Evolutionary conservation across 37 sponge, comb jelly and placozoan genomes (phyloP).

Genomic region (Crambe crambe): DNA sequence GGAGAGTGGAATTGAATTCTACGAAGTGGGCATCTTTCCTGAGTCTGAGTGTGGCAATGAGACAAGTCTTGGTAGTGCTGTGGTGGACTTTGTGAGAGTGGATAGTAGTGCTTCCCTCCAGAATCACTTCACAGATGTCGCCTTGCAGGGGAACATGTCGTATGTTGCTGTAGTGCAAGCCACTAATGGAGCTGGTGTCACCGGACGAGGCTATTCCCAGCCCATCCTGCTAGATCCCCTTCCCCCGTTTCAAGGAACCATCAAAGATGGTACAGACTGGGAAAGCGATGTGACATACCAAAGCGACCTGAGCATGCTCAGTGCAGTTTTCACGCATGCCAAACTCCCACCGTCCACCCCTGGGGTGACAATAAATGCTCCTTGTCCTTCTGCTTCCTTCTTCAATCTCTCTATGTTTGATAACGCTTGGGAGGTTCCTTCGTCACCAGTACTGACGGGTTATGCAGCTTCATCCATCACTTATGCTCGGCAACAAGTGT

Average conservation of each 20-base stretch:
- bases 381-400: conserved; percentile 45
- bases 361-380: conserved; percentile 10
- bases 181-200: conserved; percentile 63
- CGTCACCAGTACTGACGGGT: conserved; percentile 26
- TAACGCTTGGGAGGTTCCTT: conserved; percentile 37
- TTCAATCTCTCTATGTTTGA: conserved; percentile 12
- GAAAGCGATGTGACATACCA: conserved; percentile 68
- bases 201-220: conserved; percentile 13
- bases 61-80: background rate
- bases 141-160: conserved; percentile 4
- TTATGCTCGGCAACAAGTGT: conserved; percentile 23
- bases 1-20: conserved; percentile 64
- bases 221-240: conserved; percentile 51
- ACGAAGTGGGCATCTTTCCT: conserved; percentile 53
- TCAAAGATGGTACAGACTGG: conserved; percentile 82
- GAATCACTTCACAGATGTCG: conserved; percentile 5
- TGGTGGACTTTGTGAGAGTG: background rate
- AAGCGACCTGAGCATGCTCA: conserved; percentile 49
- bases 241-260: conserved; percentile 34
- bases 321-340: conserved; percentile 60
- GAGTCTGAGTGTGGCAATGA: conserved; percentile 36
- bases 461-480: background rate
- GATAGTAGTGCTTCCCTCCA: conserved; percentile 10
- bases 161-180: conserved; percentile 64
- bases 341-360: conserved; percentile 33